Conservation (phyloP, 2,888 invertebrate species). For the Acleris literana region DNA sequence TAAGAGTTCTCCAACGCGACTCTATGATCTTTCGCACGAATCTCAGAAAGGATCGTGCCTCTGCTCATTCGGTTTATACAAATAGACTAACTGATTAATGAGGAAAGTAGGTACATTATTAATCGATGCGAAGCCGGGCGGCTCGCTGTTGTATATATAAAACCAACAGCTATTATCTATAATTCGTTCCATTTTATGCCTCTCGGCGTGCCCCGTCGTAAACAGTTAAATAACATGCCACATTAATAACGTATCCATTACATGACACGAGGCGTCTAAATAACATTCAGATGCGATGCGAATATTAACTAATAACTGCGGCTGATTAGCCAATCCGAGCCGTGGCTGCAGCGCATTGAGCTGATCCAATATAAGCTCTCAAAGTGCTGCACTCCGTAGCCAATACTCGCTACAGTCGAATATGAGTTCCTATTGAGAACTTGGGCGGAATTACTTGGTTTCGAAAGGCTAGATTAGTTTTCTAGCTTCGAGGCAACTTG, state of each 20-base stretch:
- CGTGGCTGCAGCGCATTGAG: background rate
- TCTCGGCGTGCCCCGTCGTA: too few species aligned
- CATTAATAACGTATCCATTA: background rate
- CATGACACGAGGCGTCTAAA: background rate
- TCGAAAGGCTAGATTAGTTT: constrained; percentile 6
- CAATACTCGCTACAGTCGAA: background rate
- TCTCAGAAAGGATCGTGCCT: too few species aligned
- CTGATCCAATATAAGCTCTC: constrained; percentile 18
- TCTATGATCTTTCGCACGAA: too few species aligned
- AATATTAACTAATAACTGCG: background rate
- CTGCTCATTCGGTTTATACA: too few species aligned
- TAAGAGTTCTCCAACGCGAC: too few species aligned
- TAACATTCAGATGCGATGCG: background rate
- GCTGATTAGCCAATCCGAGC: constrained; percentile 9
- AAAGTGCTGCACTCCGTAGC: background rate
- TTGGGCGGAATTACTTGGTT: constrained; percentile 16
- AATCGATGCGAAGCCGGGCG: too few species aligned
- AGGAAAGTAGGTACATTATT: too few species aligned
- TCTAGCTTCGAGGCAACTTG: constrained; percentile 1
- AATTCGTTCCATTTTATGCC: too few species aligned
- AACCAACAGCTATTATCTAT: too few species aligned
- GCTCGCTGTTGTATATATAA: too few species aligned
- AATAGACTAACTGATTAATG: too few species aligned
- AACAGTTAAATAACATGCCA: too few species aligned
- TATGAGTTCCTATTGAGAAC: constrained; percentile 12